Conservation (phyloP, 2,888 invertebrate genomes). For the Hedychridium roseum region DNA sequence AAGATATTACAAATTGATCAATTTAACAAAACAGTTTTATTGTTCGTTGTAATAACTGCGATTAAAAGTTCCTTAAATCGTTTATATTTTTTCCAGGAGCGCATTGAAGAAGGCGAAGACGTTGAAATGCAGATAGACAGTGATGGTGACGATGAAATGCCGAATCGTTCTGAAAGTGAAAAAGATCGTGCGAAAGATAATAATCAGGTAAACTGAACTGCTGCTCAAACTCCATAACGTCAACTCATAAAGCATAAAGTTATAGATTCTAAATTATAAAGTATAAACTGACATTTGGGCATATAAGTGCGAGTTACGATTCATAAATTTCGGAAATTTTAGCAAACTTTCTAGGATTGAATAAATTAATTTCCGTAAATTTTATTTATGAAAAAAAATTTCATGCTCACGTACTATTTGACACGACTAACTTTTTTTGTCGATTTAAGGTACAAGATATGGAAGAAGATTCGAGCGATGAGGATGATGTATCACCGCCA, state of each 20-base stretch:
- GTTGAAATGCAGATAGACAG: constrained; percentile 92
- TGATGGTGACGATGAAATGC: constrained; percentile 74
- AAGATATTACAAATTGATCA: background rate
- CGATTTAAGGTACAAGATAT: constrained; percentile 78
- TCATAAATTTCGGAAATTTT: background rate
- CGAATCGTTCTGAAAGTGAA: constrained; percentile 56
- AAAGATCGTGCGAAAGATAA: constrained; percentile 66
- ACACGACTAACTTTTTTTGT: no score
- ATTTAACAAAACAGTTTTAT: constrained; percentile 1
- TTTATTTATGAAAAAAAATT: constrained; percentile 4
- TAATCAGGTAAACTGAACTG: constrained; percentile 63
- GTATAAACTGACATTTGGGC: no score
- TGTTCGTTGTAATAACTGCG: no score
- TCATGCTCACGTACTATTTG: no score
- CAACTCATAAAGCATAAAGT: no score
- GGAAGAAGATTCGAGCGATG: constrained; percentile 86
- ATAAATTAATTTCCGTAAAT: constrained; percentile 3
- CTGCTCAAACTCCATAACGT: no score
- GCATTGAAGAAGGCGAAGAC: constrained; percentile 81
- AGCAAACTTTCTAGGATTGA: background rate
- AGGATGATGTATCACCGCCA: constrained; percentile 65
- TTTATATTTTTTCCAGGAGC: constrained; percentile 65
- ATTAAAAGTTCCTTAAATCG: background rate
- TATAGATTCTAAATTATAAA: no score
- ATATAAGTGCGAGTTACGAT: no score